A percentile compares a stretch with the other conserved stretches of the same genome.
Evolutionary conservation across 2,888 invertebrate species (phyloP).

Genomic region (Synanthedon vespiformis): DNA sequence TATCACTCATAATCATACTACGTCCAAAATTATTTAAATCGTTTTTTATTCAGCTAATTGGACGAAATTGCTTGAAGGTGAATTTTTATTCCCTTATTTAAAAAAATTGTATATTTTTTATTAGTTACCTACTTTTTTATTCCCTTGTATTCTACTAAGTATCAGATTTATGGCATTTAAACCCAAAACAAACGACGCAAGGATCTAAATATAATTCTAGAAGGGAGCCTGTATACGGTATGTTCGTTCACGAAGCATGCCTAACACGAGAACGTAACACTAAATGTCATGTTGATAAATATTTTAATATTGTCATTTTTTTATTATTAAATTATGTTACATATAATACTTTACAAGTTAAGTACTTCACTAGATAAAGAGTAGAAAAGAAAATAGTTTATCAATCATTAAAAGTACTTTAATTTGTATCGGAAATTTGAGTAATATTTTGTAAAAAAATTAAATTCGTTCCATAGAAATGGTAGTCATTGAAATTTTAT

Average conservation of each 20-base stretch:
- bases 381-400: slow-evolving; percentile 36
- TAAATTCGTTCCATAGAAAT: neutral
- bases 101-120: no score
- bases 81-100: no score
- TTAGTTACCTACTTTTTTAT: no score
- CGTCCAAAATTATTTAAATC: no score
- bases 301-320: slow-evolving; percentile 67
- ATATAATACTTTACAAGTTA: slow-evolving; percentile 46
- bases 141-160: no score
- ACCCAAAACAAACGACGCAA: slow-evolving; percentile 27
- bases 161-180: no score
- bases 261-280: slow-evolving; percentile 56
- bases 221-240: slow-evolving; percentile 36
- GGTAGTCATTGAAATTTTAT: no score
- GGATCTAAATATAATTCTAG: slow-evolving; percentile 36
- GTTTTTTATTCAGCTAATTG: no score
- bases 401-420: slow-evolving; percentile 14
- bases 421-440: neutral
- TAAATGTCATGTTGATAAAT: slow-evolving; percentile 57
- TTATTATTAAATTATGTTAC: slow-evolving; percentile 49
- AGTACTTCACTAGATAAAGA: slow-evolving; percentile 43
- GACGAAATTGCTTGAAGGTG: no score
- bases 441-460: neutral
- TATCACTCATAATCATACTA: no score
- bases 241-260: slow-evolving; percentile 43